These are phyloP conservation scores for Protaetia brevitarsis DNA, from an alignment of 1,140 invertebrate species.

Conservation along the genomic window DNA sequence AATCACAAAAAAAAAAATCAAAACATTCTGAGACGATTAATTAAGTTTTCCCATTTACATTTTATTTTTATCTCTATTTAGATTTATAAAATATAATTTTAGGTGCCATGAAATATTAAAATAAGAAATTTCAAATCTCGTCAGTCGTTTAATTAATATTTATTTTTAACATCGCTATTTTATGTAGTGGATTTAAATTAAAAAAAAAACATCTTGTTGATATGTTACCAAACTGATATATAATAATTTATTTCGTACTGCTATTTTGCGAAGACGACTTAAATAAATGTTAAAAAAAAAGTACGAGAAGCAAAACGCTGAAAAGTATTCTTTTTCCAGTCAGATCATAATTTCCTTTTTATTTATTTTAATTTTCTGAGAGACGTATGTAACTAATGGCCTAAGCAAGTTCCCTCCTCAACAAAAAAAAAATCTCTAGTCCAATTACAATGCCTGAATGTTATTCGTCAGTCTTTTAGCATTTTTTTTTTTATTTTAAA, in stretches of 20 bases:
- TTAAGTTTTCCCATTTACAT: not conserved
- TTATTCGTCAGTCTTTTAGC: constrained; percentile 36
- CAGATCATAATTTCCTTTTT: too few relatives aligned
- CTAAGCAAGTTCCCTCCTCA: constrained; percentile 45
- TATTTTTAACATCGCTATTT: too few relatives aligned
- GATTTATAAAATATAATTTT: not conserved
- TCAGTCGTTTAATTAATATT: too few relatives aligned
- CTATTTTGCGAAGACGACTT: too few relatives aligned
- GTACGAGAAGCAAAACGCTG: not conserved
- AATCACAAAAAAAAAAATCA: too few relatives aligned
- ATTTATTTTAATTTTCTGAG: constrained; percentile 29
- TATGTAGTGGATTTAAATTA: not conserved
- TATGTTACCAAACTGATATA: constrained; percentile 5
- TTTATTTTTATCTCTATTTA: constrained; percentile 5
- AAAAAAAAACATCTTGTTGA: not conserved
- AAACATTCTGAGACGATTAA: not conserved
- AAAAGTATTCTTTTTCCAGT: too few relatives aligned
- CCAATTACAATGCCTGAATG: constrained; percentile 40
- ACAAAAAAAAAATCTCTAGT: constrained; percentile 39
- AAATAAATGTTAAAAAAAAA: not conserved
- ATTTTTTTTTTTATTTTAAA: constrained; percentile 25
- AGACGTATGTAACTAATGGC: constrained; percentile 39
- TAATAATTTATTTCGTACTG: too few relatives aligned
- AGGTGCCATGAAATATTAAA: not conserved
- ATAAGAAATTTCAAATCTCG: not conserved